Evolutionary conservation across 2,797 vertebrate genomes (phyloP), one percentile per base, ranked within the genome.

Genomic region (Eutrigla gurnardus): DNA sequence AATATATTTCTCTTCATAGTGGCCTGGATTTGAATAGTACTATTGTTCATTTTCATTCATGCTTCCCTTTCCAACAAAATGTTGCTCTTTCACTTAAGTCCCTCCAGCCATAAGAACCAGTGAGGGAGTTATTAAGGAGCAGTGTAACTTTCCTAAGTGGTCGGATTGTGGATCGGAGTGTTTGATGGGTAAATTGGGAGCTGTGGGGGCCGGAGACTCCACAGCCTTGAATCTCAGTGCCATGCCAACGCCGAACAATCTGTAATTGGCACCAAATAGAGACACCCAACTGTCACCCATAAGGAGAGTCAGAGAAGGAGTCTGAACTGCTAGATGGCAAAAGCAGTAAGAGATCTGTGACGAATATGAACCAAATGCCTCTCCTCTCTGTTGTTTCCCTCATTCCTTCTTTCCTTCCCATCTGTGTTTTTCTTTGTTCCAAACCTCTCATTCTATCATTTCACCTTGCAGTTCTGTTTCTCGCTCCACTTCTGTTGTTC

Each of bases 231-330:
- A 63, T 84, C 87, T 52, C 88, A 86, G 90, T 46, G 65, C 76
- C 88, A 82, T 3, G 72, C 85, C 88, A 84, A 54, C 43, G 43
- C 77, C 5, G 75, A 88, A 84, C 89, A 89, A 92, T 91, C 86
- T 90, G 82, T 92, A 92, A 91, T 89, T 92, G 91, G 90, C 89
- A 89, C 86, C 87, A 86, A 80, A 88, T 89, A 72, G 89, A 84
- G 87, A 86, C 82, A 74, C 83, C 90, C 81, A 11, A 80, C 88
- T 81, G 88, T 88, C 87, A 70, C 80, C 88, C 82, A 76, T 86
- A 84, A 71, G 82, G 85, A 76, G 75, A 84, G 79, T 66, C 69
- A 81, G 77, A 65, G 77, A 77, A 74, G 45, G 60, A 75, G 58
- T 53, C 70, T 75, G 73, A 81, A 72, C 72, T 72, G 77, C 69